phyloP scores from a whole-genome alignment of 2,888 invertebrate genomes.

The Sarcophaga caerulescens region DNA sequence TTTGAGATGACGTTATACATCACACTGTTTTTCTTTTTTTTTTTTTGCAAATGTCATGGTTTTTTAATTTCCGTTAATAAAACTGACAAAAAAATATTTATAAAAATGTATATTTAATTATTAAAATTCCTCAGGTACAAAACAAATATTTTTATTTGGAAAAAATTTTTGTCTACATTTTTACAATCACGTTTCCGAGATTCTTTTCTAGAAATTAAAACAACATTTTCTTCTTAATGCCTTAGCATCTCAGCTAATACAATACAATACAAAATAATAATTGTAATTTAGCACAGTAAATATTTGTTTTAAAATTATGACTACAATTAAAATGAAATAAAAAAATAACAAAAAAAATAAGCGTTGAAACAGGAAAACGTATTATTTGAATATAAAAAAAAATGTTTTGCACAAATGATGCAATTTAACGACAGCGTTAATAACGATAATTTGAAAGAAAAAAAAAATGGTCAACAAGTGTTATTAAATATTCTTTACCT shows the following conservation, averaged over 20 bases:
- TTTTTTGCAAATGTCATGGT: neutral
- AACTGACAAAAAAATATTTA: neutral
- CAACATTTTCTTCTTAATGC: neutral
- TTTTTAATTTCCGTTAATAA: slow-evolving; percentile 1
- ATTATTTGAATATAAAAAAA: neutral
- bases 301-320: slow-evolving; percentile 22
- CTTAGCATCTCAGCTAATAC: neutral
- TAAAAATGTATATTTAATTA: neutral
- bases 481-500: slow-evolving; percentile 30
- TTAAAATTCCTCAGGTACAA: neutral
- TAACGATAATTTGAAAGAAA: neutral
- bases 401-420: slow-evolving; percentile 29
- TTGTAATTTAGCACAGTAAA: slow-evolving; percentile 12
- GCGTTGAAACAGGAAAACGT: slow-evolving; percentile 18
- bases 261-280: slow-evolving; percentile 40
- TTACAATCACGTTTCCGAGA: neutral
- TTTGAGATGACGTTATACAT: too few species aligned
- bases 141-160: neutral
- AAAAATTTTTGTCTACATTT: neutral
- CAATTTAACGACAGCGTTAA: slow-evolving; percentile 26
- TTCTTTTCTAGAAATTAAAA: neutral
- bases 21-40: neutral
- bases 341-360: neutral
- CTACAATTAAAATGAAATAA: slow-evolving; percentile 35
- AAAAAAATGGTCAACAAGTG: slow-evolving; percentile 7